Conservation (phyloP, 2,113 vertebrate genomes). For the Cheirogaleus medius region DNA sequence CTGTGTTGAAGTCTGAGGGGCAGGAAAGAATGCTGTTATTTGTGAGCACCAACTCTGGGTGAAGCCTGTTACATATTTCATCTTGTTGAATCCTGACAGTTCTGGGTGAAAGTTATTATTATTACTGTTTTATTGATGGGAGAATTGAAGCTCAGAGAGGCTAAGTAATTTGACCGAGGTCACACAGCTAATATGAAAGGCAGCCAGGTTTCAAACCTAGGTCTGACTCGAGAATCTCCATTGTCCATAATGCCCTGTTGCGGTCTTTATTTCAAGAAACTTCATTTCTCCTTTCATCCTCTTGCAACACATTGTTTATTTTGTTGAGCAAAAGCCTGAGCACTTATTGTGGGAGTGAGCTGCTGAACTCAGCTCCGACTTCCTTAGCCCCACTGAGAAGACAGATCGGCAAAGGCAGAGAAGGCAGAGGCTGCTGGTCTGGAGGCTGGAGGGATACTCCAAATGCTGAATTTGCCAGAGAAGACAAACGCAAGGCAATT, state of each 20-base stretch:
- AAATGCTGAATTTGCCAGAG: neutral
- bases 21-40: neutral
- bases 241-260: neutral
- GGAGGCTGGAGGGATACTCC: neutral
- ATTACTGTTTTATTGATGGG: neutral
- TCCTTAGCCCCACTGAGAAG: neutral
- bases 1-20: neutral
- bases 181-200: neutral
- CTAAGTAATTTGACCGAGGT: neutral
- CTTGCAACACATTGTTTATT: neutral
- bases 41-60: neutral
- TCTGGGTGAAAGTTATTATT: neutral
- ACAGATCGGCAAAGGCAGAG: neutral
- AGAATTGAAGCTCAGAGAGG: constrained; percentile 5
- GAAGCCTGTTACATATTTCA: neutral
- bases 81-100: neutral
- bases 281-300: neutral
- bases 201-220: neutral
- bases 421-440: neutral
- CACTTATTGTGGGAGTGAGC: neutral
- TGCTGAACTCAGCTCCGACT: neutral
- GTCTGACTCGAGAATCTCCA: neutral
- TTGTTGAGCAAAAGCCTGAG: neutral
- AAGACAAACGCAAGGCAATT: neutral
- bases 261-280: neutral